Evolutionary conservation across 53 echinoderm and acorn worm species (phyloP), one percentile per base, ranked within the genome.

Genomic region (Holothuria scabra): DNA sequence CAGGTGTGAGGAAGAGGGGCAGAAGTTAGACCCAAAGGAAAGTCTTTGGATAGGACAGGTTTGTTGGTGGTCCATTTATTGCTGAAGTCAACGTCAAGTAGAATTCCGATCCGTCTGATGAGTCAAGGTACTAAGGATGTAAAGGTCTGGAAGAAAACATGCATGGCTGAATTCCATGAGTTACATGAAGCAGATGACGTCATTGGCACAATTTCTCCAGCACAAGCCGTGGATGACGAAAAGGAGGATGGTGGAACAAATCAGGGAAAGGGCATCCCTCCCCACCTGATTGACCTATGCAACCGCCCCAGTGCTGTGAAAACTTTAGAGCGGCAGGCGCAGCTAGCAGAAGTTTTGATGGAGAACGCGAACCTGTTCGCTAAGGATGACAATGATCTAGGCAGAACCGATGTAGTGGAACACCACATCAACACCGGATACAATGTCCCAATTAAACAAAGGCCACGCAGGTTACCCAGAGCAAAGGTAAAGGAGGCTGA

Each of bases 371-470:
- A 55, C 46, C 5, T 71, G n/a, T n/a, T n/a, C n/a, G n/a, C n/a
- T 3, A n/a, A n/a, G n/a, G n/a, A n/a, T n/a, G n/a, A n/a, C n/a
- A n/a, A n/a, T n/a, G n/a, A n/a, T n/a, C n/a, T n/a, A n/a, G n/a
- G n/a, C n/a, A n/a, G n/a, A n/a, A n/a, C n/a, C n/a, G n/a, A n/a
- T n/a, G n/a, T n/a, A n/a, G n/a, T n/a, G n/a, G n/a, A n/a, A n/a
- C n/a, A n/a, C n/a, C n/a, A n/a, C n/a, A n/a, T n/a, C n/a, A n/a
- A n/a, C n/a, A n/a, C n/a, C n/a, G n/a, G n/a, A n/a, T n/a, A n/a
- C n/a, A n/a, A n/a, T n/a, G 35, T 19, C 8, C 88, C 88, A 25
- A 88, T 88, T 30, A 59, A 62, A 46, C 38, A 71, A 71, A 16
- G 71, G 34, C 34, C 37, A 35, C 34, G 4, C 1, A 18, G 71